phyloP scores from a whole-genome alignment of 2,113 vertebrate species.

The Tympanuchus pallidicinctus region DNA sequence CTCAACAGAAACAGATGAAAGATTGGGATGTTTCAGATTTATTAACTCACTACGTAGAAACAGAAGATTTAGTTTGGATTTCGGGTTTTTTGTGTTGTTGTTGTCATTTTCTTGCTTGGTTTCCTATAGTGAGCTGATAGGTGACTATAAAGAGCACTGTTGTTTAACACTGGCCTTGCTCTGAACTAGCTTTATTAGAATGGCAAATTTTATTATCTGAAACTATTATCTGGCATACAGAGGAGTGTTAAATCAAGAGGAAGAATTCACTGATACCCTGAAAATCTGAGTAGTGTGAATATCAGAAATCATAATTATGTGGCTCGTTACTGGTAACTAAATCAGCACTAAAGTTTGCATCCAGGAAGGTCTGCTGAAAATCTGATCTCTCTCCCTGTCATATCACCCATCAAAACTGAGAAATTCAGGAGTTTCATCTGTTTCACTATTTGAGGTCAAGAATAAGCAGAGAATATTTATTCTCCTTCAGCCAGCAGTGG shows the following conservation, averaged over 20 bases:
- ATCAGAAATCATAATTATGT: neutral
- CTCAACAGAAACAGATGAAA: neutral
- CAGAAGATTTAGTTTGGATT: neutral
- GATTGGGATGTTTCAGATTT: neutral
- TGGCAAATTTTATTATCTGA: neutral
- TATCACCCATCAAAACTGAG: neutral
- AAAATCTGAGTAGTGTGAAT: neutral
- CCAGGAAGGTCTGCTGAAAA: neutral
- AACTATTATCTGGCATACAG: neutral
- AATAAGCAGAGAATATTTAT: slow-evolving; percentile 29
- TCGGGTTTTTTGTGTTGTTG: neutral
- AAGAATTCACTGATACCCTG: neutral
- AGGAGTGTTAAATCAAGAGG: neutral
- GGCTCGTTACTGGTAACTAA: neutral
- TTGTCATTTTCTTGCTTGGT: neutral
- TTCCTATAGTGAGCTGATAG: slow-evolving; percentile 22
- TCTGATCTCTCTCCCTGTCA: neutral
- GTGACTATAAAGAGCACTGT: neutral
- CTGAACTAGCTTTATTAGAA: neutral
- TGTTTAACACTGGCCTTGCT: neutral
- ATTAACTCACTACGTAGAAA: neutral
- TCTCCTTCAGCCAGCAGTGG: neutral
- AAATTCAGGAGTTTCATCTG: neutral
- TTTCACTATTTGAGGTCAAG: neutral
- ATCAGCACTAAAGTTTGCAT: neutral